A percentile compares a stretch with the other conserved stretches of the same genome.
phyloP scores from a whole-genome alignment of 2,888 invertebrate species.

The Drosophila affinis region DNA sequence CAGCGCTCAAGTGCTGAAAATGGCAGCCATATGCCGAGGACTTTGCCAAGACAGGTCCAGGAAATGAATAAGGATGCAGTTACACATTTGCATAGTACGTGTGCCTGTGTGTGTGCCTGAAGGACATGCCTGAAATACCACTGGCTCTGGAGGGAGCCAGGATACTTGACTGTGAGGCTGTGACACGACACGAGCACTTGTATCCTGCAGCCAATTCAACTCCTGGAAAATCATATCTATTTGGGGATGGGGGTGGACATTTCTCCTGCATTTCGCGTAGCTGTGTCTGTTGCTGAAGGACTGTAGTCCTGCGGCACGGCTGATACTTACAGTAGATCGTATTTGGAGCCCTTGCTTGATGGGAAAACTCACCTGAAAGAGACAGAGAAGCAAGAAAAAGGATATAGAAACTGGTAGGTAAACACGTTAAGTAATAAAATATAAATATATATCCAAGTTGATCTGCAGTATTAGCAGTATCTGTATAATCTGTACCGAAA shows the following conservation, averaged over 20 bases:
- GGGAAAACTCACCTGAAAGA: constrained; percentile 62
- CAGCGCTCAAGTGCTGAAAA: constrained; percentile 47
- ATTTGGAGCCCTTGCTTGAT: constrained; percentile 21
- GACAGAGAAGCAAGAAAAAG: constrained; percentile 13
- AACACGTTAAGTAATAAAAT: constrained; percentile 28
- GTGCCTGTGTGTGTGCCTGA: constrained; percentile 18
- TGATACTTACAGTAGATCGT: constrained; percentile 68
- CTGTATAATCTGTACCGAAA: constrained; percentile 24
- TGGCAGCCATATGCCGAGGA: constrained; percentile 16
- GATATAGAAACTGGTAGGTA: constrained; percentile 15
- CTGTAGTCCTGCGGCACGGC: constrained; percentile 24
- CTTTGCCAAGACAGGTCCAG: constrained; percentile 27
- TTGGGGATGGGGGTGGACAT: constrained; percentile 2
- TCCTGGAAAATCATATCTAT: neutral
- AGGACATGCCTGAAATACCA: constrained; percentile 25
- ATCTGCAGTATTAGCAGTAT: neutral
- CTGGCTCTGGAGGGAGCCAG: constrained; percentile 3
- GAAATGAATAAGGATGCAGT: constrained; percentile 43
- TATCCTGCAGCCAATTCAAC: neutral
- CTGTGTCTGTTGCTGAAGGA: neutral
- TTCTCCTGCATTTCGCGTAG: neutral
- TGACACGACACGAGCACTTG: constrained; percentile 1
- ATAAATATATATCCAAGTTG: neutral
- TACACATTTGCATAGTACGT: constrained; percentile 19
- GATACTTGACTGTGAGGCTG: constrained; percentile 33